Conservation (phyloP, 2,888 invertebrate species). For the Gasteruption jaculator region DNA sequence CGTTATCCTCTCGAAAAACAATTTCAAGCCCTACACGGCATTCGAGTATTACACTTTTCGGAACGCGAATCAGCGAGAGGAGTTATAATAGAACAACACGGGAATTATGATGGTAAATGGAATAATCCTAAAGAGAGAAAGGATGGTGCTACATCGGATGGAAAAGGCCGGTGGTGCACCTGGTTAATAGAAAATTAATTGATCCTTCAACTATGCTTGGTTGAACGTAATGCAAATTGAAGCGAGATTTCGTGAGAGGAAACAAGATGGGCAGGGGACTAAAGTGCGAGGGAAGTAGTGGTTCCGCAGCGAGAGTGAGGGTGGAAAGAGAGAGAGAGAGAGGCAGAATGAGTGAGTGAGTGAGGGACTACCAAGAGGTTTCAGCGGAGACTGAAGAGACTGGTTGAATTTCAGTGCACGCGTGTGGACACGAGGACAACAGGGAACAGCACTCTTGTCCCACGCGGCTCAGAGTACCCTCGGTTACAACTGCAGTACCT, state of each 20-base stretch:
- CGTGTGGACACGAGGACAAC: slow-evolving; percentile 31
- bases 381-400: slow-evolving; percentile 18
- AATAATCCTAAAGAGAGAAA: slow-evolving; percentile 16
- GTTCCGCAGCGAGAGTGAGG: slow-evolving; percentile 9
- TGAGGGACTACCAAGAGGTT: slow-evolving; percentile 13
- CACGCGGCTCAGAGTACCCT: slow-evolving; percentile 45
- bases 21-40: no score
- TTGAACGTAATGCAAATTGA: slow-evolving; percentile 46
- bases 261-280: not conserved
- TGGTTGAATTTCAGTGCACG: slow-evolving; percentile 23
- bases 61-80: no score
- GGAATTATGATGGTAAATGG: no score
- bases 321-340: slow-evolving; percentile 11
- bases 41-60: no score
- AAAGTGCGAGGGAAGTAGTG: slow-evolving; percentile 9
- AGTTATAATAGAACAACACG: no score
- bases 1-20: no score
- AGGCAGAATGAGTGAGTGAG: not conserved
- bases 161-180: slow-evolving; percentile 31
- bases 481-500: slow-evolving; percentile 29
- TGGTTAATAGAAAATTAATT: slow-evolving; percentile 50
- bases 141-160: slow-evolving; percentile 16
- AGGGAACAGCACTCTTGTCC: slow-evolving; percentile 41
- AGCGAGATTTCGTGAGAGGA: slow-evolving; percentile 24
- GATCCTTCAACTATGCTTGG: slow-evolving; percentile 46